These are phyloP conservation scores for Ceyx margarethae DNA, from an alignment of 2,113 vertebrate genomes.

Conservation along the genomic window DNA sequence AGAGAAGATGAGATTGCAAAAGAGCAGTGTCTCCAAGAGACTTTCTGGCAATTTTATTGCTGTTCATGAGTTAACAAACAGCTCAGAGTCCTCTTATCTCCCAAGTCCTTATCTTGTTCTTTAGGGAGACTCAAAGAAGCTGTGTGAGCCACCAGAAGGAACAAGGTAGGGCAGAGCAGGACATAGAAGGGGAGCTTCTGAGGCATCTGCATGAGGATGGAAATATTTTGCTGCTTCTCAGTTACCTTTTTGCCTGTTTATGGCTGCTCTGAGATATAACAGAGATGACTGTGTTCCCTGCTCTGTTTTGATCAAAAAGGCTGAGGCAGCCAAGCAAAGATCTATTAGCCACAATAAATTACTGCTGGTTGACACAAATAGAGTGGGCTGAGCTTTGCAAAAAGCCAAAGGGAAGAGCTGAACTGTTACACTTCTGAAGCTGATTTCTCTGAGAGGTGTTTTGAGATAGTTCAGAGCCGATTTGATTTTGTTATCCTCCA, in stretches of 20 bases:
- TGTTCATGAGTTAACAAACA: neutral
- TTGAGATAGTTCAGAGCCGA: neutral
- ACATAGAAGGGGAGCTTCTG: neutral
- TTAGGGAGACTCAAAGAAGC: neutral
- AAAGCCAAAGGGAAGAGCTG: neutral
- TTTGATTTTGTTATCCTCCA: neutral
- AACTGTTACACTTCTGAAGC: neutral
- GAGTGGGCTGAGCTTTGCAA: neutral
- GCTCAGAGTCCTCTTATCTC: neutral
- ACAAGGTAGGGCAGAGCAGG: neutral
- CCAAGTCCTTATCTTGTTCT: neutral
- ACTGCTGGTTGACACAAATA: neutral
- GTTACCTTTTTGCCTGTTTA: neutral
- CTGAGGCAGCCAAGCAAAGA: neutral
- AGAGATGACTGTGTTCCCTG: neutral
- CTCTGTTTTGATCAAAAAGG: neutral
- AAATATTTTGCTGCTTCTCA: neutral
- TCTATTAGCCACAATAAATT: conserved; percentile 23
- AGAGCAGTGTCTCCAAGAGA: neutral
- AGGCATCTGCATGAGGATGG: neutral
- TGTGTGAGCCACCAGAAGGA: neutral
- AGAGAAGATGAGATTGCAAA: neutral
- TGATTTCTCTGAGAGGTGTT: neutral
- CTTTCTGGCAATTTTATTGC: neutral
- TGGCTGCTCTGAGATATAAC: neutral